Conservation (phyloP, 2,888 invertebrate genomes). For the Paralinhomoeus sp. region DNA sequence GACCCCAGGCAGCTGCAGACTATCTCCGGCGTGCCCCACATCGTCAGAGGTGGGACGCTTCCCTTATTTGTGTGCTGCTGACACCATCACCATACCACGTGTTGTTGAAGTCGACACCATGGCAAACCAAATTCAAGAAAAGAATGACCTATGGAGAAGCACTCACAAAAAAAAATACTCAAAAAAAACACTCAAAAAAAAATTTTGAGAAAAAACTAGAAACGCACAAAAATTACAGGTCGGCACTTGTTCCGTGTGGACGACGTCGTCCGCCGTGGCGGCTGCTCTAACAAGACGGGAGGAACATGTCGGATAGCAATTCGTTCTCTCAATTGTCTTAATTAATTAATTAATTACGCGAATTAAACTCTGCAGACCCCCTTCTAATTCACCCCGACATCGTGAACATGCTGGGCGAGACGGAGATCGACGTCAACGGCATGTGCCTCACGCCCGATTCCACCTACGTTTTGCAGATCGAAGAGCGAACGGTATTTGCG, state of each 20-base stretch:
- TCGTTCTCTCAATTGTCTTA: no score
- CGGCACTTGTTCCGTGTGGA: conserved; percentile 73
- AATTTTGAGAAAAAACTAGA: no score
- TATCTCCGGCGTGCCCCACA: conserved; percentile 22
- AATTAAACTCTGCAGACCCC: conserved; percentile 12
- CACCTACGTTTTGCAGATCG: conserved; percentile 22
- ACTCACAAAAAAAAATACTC: no score
- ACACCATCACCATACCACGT: no score
- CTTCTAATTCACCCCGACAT: conserved; percentile 46
- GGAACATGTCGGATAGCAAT: conserved; percentile 17
- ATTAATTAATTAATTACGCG: not conserved
- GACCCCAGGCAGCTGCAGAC: conserved; percentile 20
- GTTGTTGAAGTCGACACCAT: no score
- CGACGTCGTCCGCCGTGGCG: conserved; percentile 72
- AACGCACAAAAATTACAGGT: no score
- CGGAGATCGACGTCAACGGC: conserved; percentile 82
- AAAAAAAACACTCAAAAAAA: no score
- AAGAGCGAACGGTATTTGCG: conserved; percentile 20
- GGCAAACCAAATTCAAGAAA: no score
- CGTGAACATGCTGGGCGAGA: conserved; percentile 90
- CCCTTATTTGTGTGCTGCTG: no score
- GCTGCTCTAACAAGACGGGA: conserved; percentile 38
- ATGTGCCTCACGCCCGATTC: conserved; percentile 52
- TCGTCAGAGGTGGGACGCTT: conserved; percentile 42
- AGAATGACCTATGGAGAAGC: no score